A percentile compares a stretch with the other conserved stretches of the same genome.
phyloP scores from a whole-genome alignment of 2,113 vertebrate species.

The Turnix velox region DNA sequence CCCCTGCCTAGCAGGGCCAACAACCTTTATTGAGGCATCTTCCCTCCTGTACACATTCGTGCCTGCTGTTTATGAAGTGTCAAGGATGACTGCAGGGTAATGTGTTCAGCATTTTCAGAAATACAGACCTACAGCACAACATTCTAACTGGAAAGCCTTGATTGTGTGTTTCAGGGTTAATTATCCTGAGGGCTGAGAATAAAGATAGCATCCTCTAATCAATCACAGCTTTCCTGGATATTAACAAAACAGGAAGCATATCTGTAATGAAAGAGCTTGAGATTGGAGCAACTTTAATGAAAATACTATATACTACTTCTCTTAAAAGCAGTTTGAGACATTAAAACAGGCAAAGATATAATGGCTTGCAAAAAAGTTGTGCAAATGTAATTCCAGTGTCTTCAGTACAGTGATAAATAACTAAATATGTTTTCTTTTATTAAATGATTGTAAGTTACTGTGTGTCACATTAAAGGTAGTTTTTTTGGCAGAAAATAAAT shows the following conservation, averaged over 20 bases:
- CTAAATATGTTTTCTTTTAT: background rate
- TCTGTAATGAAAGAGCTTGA: background rate
- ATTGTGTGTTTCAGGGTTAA: constrained; percentile 15
- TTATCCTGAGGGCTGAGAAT: constrained; percentile 1
- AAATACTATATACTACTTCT: background rate
- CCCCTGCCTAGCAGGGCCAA: too few species aligned
- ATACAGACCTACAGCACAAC: background rate
- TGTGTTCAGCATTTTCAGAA: background rate
- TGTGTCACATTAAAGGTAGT: too few species aligned
- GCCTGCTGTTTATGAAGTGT: background rate
- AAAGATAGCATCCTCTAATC: constrained; percentile 22
- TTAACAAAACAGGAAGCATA: background rate
- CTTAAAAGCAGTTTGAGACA: background rate
- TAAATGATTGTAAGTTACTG: background rate
- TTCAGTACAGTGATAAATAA: background rate
- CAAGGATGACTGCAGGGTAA: background rate
- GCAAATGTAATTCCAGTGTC: background rate
- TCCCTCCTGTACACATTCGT: background rate
- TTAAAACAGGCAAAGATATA: background rate
- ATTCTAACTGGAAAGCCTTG: background rate
- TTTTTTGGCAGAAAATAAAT: too few species aligned
- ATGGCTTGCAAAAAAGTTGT: background rate
- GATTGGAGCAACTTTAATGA: background rate
- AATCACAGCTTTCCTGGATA: background rate
- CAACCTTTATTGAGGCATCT: too few species aligned